These are phyloP conservation scores for Percina caprodes DNA, from an alignment of 2,113 vertebrate species.

Conservation along the genomic window DNA sequence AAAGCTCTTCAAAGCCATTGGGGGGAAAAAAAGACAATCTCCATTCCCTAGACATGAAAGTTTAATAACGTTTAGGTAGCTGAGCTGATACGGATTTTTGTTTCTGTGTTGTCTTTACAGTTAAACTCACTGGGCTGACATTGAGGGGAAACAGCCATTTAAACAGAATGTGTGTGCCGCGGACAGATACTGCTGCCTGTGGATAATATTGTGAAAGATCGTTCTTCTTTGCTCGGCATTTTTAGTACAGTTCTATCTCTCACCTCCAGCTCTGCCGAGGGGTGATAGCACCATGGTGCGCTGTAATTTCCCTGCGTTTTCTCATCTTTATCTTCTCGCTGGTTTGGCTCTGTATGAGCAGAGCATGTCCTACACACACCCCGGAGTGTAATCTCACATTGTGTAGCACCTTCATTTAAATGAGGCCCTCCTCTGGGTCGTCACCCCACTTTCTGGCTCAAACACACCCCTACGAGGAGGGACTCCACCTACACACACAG, in stretches of 20 bases:
- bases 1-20: neutral
- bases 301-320: slow-evolving; percentile 72
- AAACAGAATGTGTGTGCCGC: slow-evolving; percentile 22
- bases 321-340: slow-evolving; percentile 73
- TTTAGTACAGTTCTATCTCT: slow-evolving; percentile 71
- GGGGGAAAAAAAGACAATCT: neutral
- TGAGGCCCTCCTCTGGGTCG: slow-evolving; percentile 63
- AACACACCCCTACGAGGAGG: slow-evolving; percentile 24
- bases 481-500: neutral
- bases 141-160: slow-evolving; percentile 56
- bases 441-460: slow-evolving; percentile 50
- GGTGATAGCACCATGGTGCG: slow-evolving; percentile 58
- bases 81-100: slow-evolving; percentile 1
- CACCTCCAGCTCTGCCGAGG: slow-evolving; percentile 65
- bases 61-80: slow-evolving; percentile 7
- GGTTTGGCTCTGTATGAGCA: slow-evolving; percentile 49
- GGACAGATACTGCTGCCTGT: slow-evolving; percentile 63
- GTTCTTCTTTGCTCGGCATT: slow-evolving; percentile 59
- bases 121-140: slow-evolving; percentile 45
- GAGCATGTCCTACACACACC: slow-evolving; percentile 67
- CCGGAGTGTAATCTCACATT: slow-evolving; percentile 66
- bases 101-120: slow-evolving; percentile 15
- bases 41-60: neutral
- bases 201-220: slow-evolving; percentile 61
- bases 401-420: slow-evolving; percentile 65